Conservation (phyloP, 2,797 vertebrate species). For the Ibycter americanus region DNA sequence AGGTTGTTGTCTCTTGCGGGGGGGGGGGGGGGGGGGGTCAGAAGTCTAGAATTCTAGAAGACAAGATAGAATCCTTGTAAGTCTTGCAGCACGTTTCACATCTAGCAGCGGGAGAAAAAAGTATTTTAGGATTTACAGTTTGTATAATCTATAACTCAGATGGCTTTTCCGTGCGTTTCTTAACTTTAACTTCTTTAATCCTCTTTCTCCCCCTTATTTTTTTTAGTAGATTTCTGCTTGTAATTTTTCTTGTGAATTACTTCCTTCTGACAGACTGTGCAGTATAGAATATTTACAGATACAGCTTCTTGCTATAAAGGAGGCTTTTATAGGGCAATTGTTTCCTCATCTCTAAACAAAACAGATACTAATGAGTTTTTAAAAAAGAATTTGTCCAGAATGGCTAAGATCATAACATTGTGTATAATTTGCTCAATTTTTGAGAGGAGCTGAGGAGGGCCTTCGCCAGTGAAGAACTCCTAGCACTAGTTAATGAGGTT, state of each 20-base stretch:
- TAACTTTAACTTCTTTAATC: neutral
- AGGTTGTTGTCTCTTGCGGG: neutral
- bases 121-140: neutral
- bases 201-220: neutral
- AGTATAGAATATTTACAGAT: neutral
- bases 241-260: neutral
- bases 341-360: neutral
- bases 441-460: neutral
- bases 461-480: rapidly evolving
- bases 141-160: neutral
- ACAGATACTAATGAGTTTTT: neutral
- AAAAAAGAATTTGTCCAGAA: neutral
- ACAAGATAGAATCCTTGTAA: neutral
- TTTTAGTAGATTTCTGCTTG: neutral
- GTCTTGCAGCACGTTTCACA: neutral
- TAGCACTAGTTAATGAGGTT: neutral
- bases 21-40: neutral
- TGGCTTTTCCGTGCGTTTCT: neutral
- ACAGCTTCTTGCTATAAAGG: neutral
- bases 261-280: neutral
- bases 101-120: neutral
- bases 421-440: neutral
- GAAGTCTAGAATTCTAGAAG: neutral
- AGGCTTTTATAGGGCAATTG: neutral
- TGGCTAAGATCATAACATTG: neutral